Evolutionary conservation across 2,888 invertebrate species (phyloP).

Genomic region (Philereme vetulata): DNA sequence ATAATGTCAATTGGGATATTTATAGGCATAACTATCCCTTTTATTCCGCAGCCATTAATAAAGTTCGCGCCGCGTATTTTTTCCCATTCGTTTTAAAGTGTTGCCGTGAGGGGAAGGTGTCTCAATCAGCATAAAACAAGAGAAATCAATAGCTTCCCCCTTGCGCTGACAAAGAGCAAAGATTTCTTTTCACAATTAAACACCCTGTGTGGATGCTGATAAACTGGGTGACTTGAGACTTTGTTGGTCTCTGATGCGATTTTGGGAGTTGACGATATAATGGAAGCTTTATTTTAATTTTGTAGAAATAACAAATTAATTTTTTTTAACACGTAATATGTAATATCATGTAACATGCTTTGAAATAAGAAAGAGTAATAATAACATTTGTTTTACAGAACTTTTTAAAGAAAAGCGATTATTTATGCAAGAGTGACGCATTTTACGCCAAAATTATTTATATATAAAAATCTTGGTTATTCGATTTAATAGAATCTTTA

Average conservation of each 20-base stretch:
- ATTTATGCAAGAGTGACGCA: too few relatives aligned
- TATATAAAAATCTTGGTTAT: too few relatives aligned
- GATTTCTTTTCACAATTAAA: slow-evolving; percentile 84
- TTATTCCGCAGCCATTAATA: slow-evolving; percentile 41
- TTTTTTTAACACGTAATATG: too few relatives aligned
- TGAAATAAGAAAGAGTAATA: too few relatives aligned
- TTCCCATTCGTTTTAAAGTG: slow-evolving; percentile 73
- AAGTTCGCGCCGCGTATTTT: slow-evolving; percentile 51
- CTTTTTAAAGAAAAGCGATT: too few relatives aligned
- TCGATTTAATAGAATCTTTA: too few relatives aligned
- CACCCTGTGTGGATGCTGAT: slow-evolving; percentile 73
- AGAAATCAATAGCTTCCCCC: slow-evolving; percentile 80
- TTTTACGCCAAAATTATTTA: too few relatives aligned
- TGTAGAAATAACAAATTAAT: too few relatives aligned
- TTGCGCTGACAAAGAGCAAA: slow-evolving; percentile 81
- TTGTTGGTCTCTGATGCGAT: slow-evolving; percentile 42
- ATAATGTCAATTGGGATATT: slow-evolving; percentile 22
- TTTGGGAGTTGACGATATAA: slow-evolving; percentile 5
- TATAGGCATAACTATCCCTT: slow-evolving; percentile 27
- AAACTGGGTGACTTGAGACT: slow-evolving; percentile 62
- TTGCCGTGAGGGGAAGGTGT: slow-evolving; percentile 75
- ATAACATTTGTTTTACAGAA: too few relatives aligned
- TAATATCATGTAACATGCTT: too few relatives aligned
- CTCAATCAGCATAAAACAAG: slow-evolving; percentile 85
- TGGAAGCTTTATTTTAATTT: neutral